Evolutionary conservation across 2,113 vertebrate genomes (phyloP).

Genomic region (Hoplias malabaricus): DNA sequence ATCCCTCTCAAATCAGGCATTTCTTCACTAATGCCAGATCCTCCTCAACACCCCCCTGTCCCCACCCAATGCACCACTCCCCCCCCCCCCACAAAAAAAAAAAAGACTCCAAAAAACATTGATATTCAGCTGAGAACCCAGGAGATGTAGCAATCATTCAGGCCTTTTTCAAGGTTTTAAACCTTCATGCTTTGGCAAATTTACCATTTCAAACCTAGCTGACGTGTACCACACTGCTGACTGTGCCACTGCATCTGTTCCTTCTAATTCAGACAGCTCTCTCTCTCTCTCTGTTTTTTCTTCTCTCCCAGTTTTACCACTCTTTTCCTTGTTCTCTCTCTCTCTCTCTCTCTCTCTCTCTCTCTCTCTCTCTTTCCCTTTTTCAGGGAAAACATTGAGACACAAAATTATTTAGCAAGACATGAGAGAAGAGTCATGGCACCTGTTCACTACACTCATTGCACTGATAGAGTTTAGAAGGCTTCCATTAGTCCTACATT

Average conservation of each 20-base stretch:
- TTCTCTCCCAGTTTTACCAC: too few relatives aligned
- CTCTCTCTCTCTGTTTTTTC: too few relatives aligned
- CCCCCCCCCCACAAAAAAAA: too few relatives aligned
- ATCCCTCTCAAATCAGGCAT: slow-evolving; percentile 27
- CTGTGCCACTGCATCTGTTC: neutral
- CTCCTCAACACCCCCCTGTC: too few relatives aligned
- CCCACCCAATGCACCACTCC: too few relatives aligned
- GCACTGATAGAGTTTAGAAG: neutral
- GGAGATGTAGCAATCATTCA: neutral
- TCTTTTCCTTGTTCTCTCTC: too few relatives aligned
- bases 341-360: too few relatives aligned
- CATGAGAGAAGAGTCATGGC: neutral
- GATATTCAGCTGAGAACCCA: neutral
- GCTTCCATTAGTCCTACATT: too few relatives aligned
- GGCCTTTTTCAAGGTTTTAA: neutral
- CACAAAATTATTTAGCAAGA: neutral
- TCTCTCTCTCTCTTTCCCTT: too few relatives aligned
- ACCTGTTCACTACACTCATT: neutral
- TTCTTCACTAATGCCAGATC: neutral
- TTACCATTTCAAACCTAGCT: neutral
- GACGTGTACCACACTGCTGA: neutral
- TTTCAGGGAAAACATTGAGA: neutral
- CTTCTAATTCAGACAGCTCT: slow-evolving; percentile 7
- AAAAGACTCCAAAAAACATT: neutral
- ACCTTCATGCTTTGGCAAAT: neutral